Evolutionary conservation across 2,797 vertebrate genomes (phyloP).

Genomic region (Epinephelus coioides): DNA sequence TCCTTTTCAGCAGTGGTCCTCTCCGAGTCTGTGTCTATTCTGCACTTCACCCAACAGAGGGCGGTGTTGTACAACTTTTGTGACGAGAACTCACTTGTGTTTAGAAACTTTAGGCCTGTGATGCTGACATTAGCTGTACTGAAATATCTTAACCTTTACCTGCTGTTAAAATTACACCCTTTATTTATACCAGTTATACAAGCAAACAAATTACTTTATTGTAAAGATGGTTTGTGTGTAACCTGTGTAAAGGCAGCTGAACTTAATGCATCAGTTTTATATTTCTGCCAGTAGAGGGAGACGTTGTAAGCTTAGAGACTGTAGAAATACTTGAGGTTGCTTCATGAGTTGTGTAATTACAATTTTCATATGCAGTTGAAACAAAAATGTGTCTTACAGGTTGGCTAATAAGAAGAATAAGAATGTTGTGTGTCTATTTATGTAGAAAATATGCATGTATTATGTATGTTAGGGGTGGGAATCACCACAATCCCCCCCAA

Average conservation of each 20-base stretch:
- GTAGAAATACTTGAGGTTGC: background rate
- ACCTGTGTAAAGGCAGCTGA: background rate
- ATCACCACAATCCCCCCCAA: no score
- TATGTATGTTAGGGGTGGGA: no score
- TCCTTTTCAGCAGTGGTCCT: background rate
- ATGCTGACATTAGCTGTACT: conserved; percentile 19
- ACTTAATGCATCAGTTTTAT: background rate
- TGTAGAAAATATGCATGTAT: no score
- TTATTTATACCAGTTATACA: background rate
- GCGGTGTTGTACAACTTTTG: conserved; percentile 53
- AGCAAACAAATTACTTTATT: background rate
- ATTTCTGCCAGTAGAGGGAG: conserved; percentile 19
- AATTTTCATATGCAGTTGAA: background rate
- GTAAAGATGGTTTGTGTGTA: background rate
- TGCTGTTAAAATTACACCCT: background rate
- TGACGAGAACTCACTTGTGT: background rate
- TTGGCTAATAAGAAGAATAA: no score
- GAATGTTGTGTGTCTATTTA: no score
- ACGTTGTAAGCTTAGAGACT: background rate
- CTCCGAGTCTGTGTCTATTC: background rate
- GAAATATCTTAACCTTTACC: background rate
- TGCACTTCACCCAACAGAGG: conserved; percentile 50
- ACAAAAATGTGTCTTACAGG: background rate
- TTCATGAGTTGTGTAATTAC: background rate
- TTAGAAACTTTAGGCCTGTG: background rate